Conservation (phyloP, 2,113 vertebrate species). For the Motacilla alba region DNA sequence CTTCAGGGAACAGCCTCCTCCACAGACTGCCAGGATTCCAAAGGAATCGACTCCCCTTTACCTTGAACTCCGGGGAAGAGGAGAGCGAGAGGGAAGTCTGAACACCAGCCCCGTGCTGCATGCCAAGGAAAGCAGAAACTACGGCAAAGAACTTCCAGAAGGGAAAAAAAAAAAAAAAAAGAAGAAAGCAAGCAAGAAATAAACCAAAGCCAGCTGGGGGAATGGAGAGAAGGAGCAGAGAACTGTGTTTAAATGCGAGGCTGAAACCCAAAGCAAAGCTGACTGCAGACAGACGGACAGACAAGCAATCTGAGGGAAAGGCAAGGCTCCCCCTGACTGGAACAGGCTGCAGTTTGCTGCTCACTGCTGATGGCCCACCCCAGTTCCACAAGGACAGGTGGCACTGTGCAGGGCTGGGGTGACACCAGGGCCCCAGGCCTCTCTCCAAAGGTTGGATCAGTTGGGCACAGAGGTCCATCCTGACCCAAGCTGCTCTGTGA, state of each 20-base stretch:
- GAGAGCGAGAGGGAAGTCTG: neutral
- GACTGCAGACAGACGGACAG: neutral
- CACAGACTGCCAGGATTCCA: neutral
- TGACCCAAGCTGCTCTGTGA: neutral
- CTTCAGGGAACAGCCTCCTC: neutral
- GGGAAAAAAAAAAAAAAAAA: neutral
- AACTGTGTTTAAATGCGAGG: neutral
- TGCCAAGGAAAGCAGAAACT: neutral
- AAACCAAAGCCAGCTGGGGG: neutral
- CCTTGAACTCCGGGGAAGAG: neutral
- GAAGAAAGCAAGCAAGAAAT: accelerated
- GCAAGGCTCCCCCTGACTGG: neutral
- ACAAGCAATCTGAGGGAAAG: neutral
- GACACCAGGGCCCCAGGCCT: neutral
- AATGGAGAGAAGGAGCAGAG: neutral
- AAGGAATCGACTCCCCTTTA: neutral
- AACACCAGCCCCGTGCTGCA: neutral
- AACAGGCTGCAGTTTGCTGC: neutral
- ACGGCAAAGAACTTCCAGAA: neutral
- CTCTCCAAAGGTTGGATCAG: neutral
- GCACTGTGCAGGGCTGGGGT: neutral
- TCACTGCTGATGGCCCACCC: neutral
- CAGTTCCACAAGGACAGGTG: neutral
- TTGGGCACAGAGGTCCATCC: neutral
- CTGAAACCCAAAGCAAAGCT: neutral